Evolutionary conservation across 2,888 invertebrate species (phyloP), one percentile per base, ranked within the genome.

Genomic region (Portevinia maculata): DNA sequence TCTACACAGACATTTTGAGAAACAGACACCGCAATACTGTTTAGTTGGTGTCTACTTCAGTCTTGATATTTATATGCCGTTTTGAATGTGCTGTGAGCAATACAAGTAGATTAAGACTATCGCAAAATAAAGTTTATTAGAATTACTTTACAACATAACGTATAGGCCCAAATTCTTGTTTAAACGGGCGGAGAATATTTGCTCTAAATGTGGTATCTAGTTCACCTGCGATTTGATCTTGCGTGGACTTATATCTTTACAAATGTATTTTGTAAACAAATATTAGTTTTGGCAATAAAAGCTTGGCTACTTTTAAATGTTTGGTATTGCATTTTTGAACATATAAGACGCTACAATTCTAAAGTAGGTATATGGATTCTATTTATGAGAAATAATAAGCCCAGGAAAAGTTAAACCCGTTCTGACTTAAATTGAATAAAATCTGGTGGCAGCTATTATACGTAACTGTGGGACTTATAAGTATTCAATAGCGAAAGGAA

Each of bases 111-210:
- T 62, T 62, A 62, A 37, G 19, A 11, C 55, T 53, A 64, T 64
- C 46, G 9, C 0, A 13, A 24, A 44, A 52, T 71, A 32, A 71
- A 44, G 15, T 73, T 73, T 73, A 73, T 55, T 64, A 67, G 9
- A 11, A 37, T 30, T 62, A 37, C 37, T 7, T 8, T 5, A 21
- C 32, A 13, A 4, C 1, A 59, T 6, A 2, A 17, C n/a, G n/a
- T n/a, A n/a, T 5, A 28, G 24, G 11, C 13, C 4, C 44, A 11
- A 7, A 19, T 13, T 21, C 19, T 30, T 15, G 21, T 24, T 11
- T 41, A 28, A 24, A 24, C 24, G 24, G 24, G 30, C 52, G 21
- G 15, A 7, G 41, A 30, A 53, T 65, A 30, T 41, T 32, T 32
- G 13, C 19, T 39, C 9, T 19, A 67, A 6, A 21, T 4, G 13